Percentiles rank a stretch among this genome's conserved stretches.
These are phyloP conservation scores for Drosophila nannoptera DNA, from an alignment of 1,140 invertebrate genomes.

Conservation along the genomic window DNA sequence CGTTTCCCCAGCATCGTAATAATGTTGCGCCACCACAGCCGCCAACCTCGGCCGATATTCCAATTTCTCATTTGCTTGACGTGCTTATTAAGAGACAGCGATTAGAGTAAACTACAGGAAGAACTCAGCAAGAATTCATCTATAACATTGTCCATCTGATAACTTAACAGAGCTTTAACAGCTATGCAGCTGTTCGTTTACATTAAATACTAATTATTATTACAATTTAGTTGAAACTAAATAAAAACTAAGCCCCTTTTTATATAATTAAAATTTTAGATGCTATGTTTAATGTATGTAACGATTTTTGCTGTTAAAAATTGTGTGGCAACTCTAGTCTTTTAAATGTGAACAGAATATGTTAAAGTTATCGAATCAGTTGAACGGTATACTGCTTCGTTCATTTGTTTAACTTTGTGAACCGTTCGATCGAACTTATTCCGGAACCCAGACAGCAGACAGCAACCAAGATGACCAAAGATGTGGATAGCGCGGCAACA, in stretches of 20 bases:
- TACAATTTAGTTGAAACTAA: neutral
- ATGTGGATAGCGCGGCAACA: slow-evolving; percentile 30
- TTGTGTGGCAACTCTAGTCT: neutral
- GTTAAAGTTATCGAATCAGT: slow-evolving; percentile 8
- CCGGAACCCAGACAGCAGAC: slow-evolving; percentile 19
- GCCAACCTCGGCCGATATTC: slow-evolving; percentile 83
- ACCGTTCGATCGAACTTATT: slow-evolving; percentile 17
- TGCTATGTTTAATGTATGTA: too few species aligned
- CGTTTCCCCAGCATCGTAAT: slow-evolving; percentile 97
- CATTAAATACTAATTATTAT: neutral
- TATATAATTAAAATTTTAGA: neutral
- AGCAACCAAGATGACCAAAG: slow-evolving; percentile 38
- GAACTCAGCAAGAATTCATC: neutral
- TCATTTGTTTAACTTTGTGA: slow-evolving; percentile 7
- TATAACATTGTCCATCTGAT: neutral
- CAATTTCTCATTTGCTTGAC: slow-evolving; percentile 87
- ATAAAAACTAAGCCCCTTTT: neutral
- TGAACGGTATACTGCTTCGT: neutral
- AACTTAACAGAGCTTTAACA: neutral
- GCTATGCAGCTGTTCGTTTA: neutral
- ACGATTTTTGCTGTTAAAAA: neutral
- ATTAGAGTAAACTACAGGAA: slow-evolving; percentile 45
- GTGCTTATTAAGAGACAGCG: slow-evolving; percentile 64
- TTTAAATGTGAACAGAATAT: slow-evolving; percentile 10
- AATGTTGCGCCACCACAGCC: slow-evolving; percentile 80